Percentiles rank a stretch among this genome's conserved stretches.
These are phyloP conservation scores for Sorex araneus DNA, from an alignment of 2,113 vertebrate species.

Conservation along the genomic window DNA sequence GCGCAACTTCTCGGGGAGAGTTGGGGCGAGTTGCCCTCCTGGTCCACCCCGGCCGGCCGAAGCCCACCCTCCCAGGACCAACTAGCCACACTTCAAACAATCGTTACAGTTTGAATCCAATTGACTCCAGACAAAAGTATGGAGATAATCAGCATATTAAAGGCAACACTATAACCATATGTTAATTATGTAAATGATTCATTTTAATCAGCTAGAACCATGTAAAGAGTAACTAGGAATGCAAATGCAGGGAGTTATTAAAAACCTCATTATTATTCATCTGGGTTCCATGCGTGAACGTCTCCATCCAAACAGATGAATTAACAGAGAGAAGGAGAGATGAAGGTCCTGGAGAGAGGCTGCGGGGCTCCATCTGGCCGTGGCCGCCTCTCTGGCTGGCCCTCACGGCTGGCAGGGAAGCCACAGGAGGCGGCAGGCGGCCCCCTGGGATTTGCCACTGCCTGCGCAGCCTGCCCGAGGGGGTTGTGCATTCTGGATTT, in stretches of 20 bases:
- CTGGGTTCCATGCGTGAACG: slow-evolving; percentile 92
- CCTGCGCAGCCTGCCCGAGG: no score
- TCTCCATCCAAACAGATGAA: slow-evolving; percentile 96
- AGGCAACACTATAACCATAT: slow-evolving; percentile 97
- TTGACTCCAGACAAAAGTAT: slow-evolving; percentile 94
- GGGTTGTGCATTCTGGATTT: background rate
- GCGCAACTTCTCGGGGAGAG: slow-evolving; percentile 86
- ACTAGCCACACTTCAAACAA: slow-evolving; percentile 93
- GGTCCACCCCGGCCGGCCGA: slow-evolving; percentile 87
- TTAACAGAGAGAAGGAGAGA: slow-evolving; percentile 96
- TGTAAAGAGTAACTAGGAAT: slow-evolving; percentile 97
- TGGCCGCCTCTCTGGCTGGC: slow-evolving; percentile 85
- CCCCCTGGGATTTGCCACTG: background rate
- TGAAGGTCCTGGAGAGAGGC: slow-evolving; percentile 94
- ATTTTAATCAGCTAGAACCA: slow-evolving; percentile 98
- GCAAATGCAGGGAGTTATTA: slow-evolving; percentile 97
- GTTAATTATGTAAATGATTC: slow-evolving; percentile 99
- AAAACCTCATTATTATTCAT: slow-evolving; percentile 99
- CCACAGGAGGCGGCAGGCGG: slow-evolving; percentile 72
- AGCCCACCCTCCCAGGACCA: slow-evolving; percentile 88
- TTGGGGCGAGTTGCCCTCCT: slow-evolving; percentile 75
- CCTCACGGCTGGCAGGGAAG: slow-evolving; percentile 59
- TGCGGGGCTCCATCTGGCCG: slow-evolving; percentile 94
- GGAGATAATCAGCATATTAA: slow-evolving; percentile 97
- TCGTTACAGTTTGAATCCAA: slow-evolving; percentile 94